Evolutionary conservation across 2,888 invertebrate genomes (phyloP).

Genomic region (Melipona beecheii): DNA sequence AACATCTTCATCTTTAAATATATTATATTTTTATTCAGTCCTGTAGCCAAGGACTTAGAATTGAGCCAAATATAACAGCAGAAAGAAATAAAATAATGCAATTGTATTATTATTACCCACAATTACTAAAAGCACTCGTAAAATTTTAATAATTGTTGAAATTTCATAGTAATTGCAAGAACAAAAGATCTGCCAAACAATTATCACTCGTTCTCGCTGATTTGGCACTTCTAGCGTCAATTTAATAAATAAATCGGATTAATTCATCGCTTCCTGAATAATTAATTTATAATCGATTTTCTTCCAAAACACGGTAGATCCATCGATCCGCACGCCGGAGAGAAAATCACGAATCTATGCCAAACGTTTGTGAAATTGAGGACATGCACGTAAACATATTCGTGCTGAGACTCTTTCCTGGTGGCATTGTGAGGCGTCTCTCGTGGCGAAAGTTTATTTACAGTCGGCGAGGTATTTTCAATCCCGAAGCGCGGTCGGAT

Average conservation of each 20-base stretch:
- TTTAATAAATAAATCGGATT: neutral
- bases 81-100: too few species aligned
- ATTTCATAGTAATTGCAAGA: neutral
- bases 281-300: slow-evolving; percentile 26
- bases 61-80: too few species aligned
- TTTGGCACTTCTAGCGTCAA: neutral
- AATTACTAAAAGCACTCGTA: too few species aligned
- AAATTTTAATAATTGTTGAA: neutral
- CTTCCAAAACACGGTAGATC: slow-evolving; percentile 49
- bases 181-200: neutral
- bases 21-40: too few species aligned
- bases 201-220: neutral
- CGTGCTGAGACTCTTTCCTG: slow-evolving; percentile 43
- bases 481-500: slow-evolving; percentile 62
- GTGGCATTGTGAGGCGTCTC: slow-evolving; percentile 64
- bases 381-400: slow-evolving; percentile 68
- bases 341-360: slow-evolving; percentile 81
- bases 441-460: slow-evolving; percentile 75
- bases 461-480: slow-evolving; percentile 71
- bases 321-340: slow-evolving; percentile 63
- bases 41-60: too few species aligned
- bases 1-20: too few species aligned
- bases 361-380: slow-evolving; percentile 83
- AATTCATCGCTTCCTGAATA: neutral
- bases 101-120: too few species aligned